Conservation (phyloP, 2,888 invertebrate species). For the Pollenia amentaria region DNA sequence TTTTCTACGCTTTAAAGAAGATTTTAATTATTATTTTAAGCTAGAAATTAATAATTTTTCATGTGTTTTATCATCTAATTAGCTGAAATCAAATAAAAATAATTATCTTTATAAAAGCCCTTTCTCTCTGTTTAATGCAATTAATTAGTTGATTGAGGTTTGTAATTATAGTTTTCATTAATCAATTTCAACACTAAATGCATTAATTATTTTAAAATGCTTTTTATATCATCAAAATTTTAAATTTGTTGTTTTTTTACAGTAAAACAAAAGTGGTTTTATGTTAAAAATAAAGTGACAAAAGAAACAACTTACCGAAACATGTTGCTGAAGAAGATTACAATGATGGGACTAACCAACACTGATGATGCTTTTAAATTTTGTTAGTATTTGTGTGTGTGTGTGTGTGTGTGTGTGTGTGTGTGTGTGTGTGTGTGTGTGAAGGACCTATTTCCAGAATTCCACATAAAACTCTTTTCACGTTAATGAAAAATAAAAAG, state of each 20-base stretch:
- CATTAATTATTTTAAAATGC: neutral
- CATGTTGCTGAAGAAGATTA: constrained; percentile 19
- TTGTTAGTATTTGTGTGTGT: too few species aligned
- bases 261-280: constrained; percentile 18
- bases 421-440: neutral
- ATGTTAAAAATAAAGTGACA: neutral
- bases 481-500: neutral
- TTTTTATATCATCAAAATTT: too few species aligned
- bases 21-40: neutral
- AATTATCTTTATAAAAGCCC: too few species aligned
- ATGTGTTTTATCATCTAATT: neutral
- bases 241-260: too few species aligned
- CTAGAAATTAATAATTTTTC: neutral
- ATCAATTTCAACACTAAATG: neutral
- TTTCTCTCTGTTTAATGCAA: neutral
- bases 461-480: constrained; percentile 5
- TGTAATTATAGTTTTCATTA: constrained; percentile 2
- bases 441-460: too few species aligned
- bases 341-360: neutral
- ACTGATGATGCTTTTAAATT: neutral
- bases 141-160: neutral
- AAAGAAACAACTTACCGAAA: constrained; percentile 43
- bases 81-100: neutral
- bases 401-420: neutral
- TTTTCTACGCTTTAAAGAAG: neutral